These are phyloP conservation scores for Perodicticus potto DNA, from an alignment of 2,797 vertebrate species.

Conservation along the genomic window DNA sequence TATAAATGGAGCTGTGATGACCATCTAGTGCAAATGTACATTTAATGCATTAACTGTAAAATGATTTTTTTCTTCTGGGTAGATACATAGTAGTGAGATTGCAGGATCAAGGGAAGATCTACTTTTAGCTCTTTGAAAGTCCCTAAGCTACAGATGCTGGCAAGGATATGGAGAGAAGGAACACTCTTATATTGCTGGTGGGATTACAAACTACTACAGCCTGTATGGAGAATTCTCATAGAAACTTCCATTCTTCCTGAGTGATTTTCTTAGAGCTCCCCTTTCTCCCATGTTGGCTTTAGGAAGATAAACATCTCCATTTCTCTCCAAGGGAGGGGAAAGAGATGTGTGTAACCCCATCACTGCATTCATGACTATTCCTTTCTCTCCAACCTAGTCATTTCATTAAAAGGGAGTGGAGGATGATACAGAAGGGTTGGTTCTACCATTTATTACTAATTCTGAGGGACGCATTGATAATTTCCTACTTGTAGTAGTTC, in stretches of 20 bases:
- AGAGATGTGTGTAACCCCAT: neutral
- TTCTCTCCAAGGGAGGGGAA: neutral
- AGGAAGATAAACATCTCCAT: conserved; percentile 5
- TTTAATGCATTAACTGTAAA: no score
- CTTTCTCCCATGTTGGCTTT: neutral
- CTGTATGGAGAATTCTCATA: neutral
- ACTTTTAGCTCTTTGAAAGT: no score
- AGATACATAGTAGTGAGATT: no score
- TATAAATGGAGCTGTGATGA: no score
- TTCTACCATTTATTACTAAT: neutral
- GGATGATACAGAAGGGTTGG: neutral
- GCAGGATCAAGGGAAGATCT: no score
- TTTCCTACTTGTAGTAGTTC: neutral
- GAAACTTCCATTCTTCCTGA: neutral
- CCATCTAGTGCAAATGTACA: no score
- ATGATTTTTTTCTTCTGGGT: no score
- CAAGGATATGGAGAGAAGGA: no score
- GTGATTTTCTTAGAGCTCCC: neutral
- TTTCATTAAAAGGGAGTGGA: neutral
- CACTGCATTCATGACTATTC: neutral
- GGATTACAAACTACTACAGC: no score
- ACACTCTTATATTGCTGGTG: no score
- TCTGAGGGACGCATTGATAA: neutral
- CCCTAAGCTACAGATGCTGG: no score
- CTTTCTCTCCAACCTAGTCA: neutral